These are phyloP conservation scores for Lophius americanus DNA, from an alignment of 2,797 vertebrate species.

Conservation along the genomic window DNA sequence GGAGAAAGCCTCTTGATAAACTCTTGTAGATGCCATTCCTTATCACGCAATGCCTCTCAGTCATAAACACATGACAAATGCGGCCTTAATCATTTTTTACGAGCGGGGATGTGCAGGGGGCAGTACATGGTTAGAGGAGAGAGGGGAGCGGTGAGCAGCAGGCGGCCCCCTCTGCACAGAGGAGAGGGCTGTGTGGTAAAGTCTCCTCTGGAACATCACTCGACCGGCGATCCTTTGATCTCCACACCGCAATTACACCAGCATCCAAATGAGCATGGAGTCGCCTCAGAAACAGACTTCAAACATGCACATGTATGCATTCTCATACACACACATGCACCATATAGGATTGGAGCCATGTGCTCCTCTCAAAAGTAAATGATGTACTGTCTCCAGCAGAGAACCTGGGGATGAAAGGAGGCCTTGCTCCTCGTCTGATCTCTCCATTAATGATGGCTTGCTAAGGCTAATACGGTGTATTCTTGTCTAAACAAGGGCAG, in stretches of 20 bases:
- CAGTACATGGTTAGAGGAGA: slow-evolving; percentile 94
- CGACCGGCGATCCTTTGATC: slow-evolving; percentile 94
- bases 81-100: slow-evolving; percentile 99
- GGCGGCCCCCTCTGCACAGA: slow-evolving; percentile 86
- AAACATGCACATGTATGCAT: slow-evolving; percentile 82
- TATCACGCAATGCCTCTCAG: slow-evolving; percentile 94
- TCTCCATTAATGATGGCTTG: slow-evolving; percentile 81
- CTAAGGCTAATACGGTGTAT: slow-evolving; percentile 76
- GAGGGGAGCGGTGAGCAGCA: slow-evolving; percentile 92
- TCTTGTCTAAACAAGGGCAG: slow-evolving; percentile 76
- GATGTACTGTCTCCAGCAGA: slow-evolving; percentile 81
- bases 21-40: slow-evolving; percentile 92
- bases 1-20: slow-evolving; percentile 86
- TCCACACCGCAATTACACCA: slow-evolving; percentile 95
- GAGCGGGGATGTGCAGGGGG: slow-evolving; percentile 98
- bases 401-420: slow-evolving; percentile 80
- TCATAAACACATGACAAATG: slow-evolving; percentile 99
- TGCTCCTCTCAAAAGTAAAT: slow-evolving; percentile 81
- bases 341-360: slow-evolving; percentile 78
- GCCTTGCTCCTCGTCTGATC: slow-evolving; percentile 79
- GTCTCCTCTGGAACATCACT: slow-evolving; percentile 98
- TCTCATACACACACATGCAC: slow-evolving; percentile 77
- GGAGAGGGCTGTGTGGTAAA: slow-evolving; percentile 93
- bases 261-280: slow-evolving; percentile 89
- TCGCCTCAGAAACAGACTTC: slow-evolving; percentile 85